These are phyloP conservation scores for Ostrea denselamellosa DNA, from an alignment of 1,140 invertebrate species.

Conservation along the genomic window DNA sequence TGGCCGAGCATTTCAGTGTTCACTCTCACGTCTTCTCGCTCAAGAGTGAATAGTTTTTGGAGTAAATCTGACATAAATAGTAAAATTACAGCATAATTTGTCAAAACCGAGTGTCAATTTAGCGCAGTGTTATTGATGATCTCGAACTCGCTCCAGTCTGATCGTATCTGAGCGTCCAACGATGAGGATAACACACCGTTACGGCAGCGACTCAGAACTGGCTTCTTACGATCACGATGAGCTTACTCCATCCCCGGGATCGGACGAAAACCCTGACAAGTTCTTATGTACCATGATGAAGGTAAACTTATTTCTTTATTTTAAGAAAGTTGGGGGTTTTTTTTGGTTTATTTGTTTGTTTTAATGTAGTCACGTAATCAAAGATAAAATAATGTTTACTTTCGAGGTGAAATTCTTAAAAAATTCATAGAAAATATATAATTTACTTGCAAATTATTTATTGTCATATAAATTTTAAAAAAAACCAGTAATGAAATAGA, in stretches of 20 bases:
- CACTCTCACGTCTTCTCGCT: background rate
- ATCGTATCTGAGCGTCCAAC: background rate
- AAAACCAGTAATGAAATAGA: background rate
- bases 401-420: too few relatives aligned
- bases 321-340: too few relatives aligned
- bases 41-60: conserved; percentile 33
- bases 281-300: conserved; percentile 36
- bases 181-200: conserved; percentile 32
- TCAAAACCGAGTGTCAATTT: conserved; percentile 36
- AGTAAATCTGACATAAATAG: conserved; percentile 28
- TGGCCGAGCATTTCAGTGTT: background rate
- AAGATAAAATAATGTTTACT: too few relatives aligned
- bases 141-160: background rate
- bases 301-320: background rate
- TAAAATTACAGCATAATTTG: conserved; percentile 34
- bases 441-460: too few relatives aligned
- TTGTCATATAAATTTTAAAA: background rate
- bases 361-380: too few relatives aligned
- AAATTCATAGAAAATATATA: too few relatives aligned
- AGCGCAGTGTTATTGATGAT: conserved; percentile 17
- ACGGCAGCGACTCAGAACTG: conserved; percentile 19
- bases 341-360: too few relatives aligned
- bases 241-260: background rate
- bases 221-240: conserved; percentile 21
- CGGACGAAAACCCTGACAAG: conserved; percentile 10